Base-by-base conservation (phyloP, 2,113 vertebrate genomes). In the Progne subis region DNA sequence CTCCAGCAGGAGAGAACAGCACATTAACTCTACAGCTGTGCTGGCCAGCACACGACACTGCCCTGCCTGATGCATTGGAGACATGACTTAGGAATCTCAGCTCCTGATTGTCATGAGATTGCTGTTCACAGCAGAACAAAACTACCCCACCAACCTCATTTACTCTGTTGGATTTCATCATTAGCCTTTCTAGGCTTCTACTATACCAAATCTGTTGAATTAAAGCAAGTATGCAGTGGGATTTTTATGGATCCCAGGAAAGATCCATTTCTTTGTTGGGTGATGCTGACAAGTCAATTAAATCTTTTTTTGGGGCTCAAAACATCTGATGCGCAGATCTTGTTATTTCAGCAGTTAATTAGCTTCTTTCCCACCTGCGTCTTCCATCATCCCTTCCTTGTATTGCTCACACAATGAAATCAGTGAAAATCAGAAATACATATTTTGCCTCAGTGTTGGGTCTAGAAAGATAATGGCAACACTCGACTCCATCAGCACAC, bases 351-450 rank as follows among this genome's bases (percentile, higher is more conserved):
- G 71, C 67, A 81, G 55, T 55, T 95, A 83, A 56, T 90, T 81
- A 90, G 78, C 64, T 94, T 64, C 79, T 83, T 91, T 95, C 68
- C 70, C 64, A 57, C n/a, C 71, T 82, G 39, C n/a, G 61, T 59
- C 57, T 93, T 90, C 74, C 53, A 82, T 52, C 74, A 79, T 12
- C 53, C 72, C 52, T 74, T 92, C 55, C 56, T 81, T 77, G n/a
- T 79, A 65, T 69, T 87, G 60, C 47, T 89, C 79, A 92, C 12
- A 89, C 89, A 94, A 44, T 82, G 57, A 87, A 95, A 92, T 80
- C 65, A 92, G 77, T 60, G 47, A 88, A 93, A 92, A 95, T 93
- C 60, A 82, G 81, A 90, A 91, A 72, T 49, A 89, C 28, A 91
- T 87, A 53, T 70, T 93, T 88, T 96, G 56, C 39, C 17, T 88